These are phyloP conservation scores for Vesta saturnalis DNA, from an alignment of 2,888 invertebrate genomes.

Conservation along the genomic window DNA sequence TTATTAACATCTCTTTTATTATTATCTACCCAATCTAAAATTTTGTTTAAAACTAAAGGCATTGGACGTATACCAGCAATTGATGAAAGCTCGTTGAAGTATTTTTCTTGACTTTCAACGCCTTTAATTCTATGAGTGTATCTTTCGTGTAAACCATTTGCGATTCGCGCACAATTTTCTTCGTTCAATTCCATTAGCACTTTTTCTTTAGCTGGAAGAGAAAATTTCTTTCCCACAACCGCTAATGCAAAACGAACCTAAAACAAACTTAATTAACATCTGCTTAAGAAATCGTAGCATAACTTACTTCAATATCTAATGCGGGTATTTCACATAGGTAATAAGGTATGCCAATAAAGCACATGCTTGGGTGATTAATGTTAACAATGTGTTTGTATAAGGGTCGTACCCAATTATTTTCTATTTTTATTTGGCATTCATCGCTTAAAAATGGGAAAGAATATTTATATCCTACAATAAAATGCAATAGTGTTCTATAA, in stretches of 20 bases:
- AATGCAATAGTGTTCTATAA: too few relatives aligned
- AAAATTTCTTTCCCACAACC: neutral
- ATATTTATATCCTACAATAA: conserved; percentile 61
- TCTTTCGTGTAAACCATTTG: neutral
- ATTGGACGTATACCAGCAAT: conserved; percentile 68
- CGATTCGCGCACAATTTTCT: neutral
- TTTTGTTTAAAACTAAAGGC: conserved; percentile 72
- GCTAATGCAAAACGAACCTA: neutral
- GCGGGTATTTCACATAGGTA: conserved; percentile 86
- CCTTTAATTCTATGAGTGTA: neutral
- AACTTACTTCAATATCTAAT: conserved; percentile 81
- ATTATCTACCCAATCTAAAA: conserved; percentile 77
- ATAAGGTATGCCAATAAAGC: conserved; percentile 85
- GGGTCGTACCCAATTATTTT: conserved; percentile 83
- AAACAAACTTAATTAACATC: neutral
- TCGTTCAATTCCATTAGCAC: neutral
- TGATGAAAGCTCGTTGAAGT: neutral
- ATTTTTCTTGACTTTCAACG: neutral
- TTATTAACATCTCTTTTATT: conserved; percentile 65
- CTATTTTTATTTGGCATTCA: conserved; percentile 75
- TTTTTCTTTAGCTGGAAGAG: neutral
- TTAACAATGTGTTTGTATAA: conserved; percentile 90
- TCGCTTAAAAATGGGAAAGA: conserved; percentile 64
- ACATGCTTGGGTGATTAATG: conserved; percentile 81
- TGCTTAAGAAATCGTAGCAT: neutral